These are phyloP conservation scores for Zoanthus sansibaricus DNA, from an alignment of 92 coral and sea anemone genomes.

Conservation along the genomic window DNA sequence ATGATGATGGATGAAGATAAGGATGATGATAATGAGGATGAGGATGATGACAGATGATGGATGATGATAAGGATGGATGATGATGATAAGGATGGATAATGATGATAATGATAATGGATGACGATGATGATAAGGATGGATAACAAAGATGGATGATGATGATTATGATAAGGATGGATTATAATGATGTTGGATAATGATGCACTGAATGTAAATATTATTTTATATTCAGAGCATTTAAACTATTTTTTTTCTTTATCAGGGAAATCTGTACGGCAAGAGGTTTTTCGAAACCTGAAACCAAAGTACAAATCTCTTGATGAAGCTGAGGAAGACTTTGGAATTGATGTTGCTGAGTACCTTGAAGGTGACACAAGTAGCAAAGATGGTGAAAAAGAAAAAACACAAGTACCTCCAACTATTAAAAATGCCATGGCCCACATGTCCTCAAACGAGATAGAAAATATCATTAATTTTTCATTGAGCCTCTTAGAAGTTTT, in stretches of 20 bases:
- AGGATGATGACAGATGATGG: no score
- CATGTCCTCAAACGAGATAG: not conserved
- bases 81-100: no score
- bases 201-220: no score
- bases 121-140: no score
- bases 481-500: not conserved
- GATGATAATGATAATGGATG: no score
- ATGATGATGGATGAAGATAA: no score
- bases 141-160: no score
- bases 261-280: slow-evolving; percentile 15
- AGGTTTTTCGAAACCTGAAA: slow-evolving; percentile 17
- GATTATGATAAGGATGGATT: no score
- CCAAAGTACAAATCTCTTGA: not conserved
- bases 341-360: not conserved
- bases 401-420: slow-evolving; percentile 5
- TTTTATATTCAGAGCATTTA: not conserved
- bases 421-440: slow-evolving; percentile 22
- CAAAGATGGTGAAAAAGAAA: not conserved
- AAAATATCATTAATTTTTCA: not conserved
- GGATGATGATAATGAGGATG: no score
- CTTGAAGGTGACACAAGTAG: not conserved
- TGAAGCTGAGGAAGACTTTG: not conserved
- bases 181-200: no score
- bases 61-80: no score
- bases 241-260: not conserved